Evolutionary conservation across 2,888 invertebrate species (phyloP).

Genomic region (Agonopterix arenella): DNA sequence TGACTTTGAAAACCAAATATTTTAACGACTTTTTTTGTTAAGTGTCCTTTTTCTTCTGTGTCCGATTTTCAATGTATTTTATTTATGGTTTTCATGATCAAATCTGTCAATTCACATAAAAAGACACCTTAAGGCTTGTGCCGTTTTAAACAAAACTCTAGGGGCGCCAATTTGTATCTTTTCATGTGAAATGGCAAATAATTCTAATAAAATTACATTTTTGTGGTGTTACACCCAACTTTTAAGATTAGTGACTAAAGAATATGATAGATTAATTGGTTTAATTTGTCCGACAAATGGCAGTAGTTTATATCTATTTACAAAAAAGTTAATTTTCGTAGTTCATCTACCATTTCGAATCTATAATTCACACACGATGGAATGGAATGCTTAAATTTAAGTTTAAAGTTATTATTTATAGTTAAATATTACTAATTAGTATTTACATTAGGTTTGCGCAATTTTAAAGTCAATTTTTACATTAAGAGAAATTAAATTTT

Average conservation of each 20-base stretch:
- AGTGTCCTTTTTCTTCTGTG: too few relatives aligned
- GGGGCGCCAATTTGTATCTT: neutral
- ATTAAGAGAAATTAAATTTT: too few relatives aligned
- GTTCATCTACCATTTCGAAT: conserved; percentile 41
- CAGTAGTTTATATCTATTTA: conserved; percentile 43
- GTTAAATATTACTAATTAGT: too few relatives aligned
- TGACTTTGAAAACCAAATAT: neutral
- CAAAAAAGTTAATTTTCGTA: conserved; percentile 28
- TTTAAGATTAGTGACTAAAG: conserved; percentile 2
- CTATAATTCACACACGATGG: conserved; percentile 44
- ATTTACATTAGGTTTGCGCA: conserved; percentile 30
- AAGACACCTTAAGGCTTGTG: too few relatives aligned
- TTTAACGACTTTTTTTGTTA: too few relatives aligned
- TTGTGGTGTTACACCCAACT: conserved; percentile 46
- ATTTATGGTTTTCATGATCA: too few relatives aligned
- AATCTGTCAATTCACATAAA: too few relatives aligned
- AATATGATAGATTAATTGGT: conserved; percentile 11
- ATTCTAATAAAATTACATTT: conserved; percentile 20
- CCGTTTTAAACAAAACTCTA: too few relatives aligned
- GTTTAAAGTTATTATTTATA: neutral
- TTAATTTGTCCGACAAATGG: conserved; percentile 27
- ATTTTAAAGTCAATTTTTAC: neutral
- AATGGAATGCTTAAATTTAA: conserved; percentile 52
- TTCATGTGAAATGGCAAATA: conserved; percentile 1
- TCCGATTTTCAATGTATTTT: too few relatives aligned